phyloP scores from a whole-genome alignment of 2,113 vertebrate species.

The Turnix velox region DNA sequence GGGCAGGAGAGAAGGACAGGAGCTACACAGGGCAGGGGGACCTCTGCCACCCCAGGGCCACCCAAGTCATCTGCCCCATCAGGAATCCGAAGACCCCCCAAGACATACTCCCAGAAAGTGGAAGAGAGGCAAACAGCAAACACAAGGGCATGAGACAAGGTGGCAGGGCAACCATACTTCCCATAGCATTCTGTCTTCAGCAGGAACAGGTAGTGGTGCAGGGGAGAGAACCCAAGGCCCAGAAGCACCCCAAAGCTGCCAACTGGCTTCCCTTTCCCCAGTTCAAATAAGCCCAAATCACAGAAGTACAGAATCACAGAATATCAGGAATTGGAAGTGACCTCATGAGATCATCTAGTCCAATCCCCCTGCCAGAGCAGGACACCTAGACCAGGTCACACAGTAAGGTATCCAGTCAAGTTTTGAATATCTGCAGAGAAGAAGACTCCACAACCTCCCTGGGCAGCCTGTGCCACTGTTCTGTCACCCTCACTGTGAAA shows the following conservation, averaged over 20 bases:
- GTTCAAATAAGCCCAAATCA: background rate
- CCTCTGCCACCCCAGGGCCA: background rate
- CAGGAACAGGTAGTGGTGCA: background rate
- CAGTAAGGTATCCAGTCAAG: too few species aligned
- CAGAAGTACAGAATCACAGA: too few species aligned
- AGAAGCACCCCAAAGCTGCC: background rate
- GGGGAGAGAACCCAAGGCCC: too few species aligned
- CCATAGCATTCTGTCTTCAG: fast-evolving
- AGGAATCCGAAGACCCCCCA: background rate
- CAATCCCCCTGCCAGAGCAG: too few species aligned
- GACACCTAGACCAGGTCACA: too few species aligned
- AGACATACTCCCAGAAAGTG: fast-evolving
- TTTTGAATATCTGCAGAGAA: too few species aligned
- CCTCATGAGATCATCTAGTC: too few species aligned
- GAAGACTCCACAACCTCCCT: too few species aligned
- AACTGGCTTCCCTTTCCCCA: background rate
- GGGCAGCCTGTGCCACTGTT: too few species aligned
- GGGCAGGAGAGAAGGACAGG: background rate
- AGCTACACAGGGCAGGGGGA: background rate
- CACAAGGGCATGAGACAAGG: too few species aligned
- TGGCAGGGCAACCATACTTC: background rate
- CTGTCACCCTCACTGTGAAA: too few species aligned
- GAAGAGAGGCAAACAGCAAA: background rate
- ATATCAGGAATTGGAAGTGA: too few species aligned
- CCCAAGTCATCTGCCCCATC: fast-evolving